phyloP scores from a whole-genome alignment of 2,888 invertebrate species.

The Phengaris arion region DNA sequence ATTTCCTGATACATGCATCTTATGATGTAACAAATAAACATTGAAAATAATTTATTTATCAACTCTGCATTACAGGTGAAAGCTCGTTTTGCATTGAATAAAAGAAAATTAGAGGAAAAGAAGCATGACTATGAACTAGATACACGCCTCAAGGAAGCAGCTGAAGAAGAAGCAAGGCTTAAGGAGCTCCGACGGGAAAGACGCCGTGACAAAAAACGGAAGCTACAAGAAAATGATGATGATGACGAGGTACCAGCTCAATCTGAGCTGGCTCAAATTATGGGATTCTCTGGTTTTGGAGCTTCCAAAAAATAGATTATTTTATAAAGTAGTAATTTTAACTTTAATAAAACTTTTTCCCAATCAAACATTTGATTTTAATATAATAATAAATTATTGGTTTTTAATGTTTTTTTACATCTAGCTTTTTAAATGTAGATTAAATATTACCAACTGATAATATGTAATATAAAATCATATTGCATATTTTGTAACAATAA shows the following conservation, averaged over 20 bases:
- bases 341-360: conserved; percentile 3
- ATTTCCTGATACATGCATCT: no score
- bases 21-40: no score
- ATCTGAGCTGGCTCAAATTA: conserved; percentile 90
- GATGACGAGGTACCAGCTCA: conserved; percentile 74
- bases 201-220: conserved; percentile 92
- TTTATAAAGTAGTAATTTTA: neutral
- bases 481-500: no score
- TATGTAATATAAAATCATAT: no score
- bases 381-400: neutral
- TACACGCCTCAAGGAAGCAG: conserved; percentile 92
- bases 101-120: conserved; percentile 96
- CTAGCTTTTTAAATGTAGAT: no score
- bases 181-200: conserved; percentile 94
- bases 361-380: neutral
- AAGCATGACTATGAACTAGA: conserved; percentile 97
- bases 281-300: conserved; percentile 97
- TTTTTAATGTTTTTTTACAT: no score
- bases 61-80: conserved; percentile 78
- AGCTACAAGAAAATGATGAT: conserved; percentile 83
- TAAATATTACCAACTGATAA: no score
- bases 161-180: conserved; percentile 97
- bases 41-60: neutral
- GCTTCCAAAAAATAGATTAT: conserved; percentile 86
- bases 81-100: conserved; percentile 94